These are phyloP conservation scores for Bufo gargarizans DNA, from an alignment of 2,113 vertebrate species.

Conservation along the genomic window DNA sequence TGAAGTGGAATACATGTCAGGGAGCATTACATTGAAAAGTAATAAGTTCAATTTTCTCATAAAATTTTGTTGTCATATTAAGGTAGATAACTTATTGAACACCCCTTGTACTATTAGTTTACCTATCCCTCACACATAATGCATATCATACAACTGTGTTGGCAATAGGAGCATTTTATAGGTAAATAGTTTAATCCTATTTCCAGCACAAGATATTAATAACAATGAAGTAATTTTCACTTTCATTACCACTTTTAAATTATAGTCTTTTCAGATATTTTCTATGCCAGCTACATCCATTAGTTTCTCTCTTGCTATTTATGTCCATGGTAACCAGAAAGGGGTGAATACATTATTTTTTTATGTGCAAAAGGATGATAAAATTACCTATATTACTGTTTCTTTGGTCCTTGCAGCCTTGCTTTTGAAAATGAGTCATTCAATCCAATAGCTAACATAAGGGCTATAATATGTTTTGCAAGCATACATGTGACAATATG, in stretches of 20 bases:
- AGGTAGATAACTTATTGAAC: no score
- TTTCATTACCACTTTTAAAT: constrained; percentile 32
- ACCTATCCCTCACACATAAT: neutral
- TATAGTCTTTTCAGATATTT: constrained; percentile 40
- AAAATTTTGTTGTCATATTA: no score
- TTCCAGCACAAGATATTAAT: constrained; percentile 26
- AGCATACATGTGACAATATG: neutral
- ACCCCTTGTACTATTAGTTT: neutral
- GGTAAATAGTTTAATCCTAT: constrained; percentile 7
- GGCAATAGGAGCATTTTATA: neutral
- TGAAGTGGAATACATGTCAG: no score
- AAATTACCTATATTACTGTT: constrained; percentile 49
- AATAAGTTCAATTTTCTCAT: no score
- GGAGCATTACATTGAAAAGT: no score
- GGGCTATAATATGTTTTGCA: constrained; percentile 12
- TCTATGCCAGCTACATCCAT: constrained; percentile 47
- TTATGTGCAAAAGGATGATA: constrained; percentile 20
- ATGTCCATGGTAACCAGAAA: constrained; percentile 44
- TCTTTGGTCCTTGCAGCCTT: constrained; percentile 40
- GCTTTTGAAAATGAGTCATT: constrained; percentile 43
- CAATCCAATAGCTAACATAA: constrained; percentile 11
- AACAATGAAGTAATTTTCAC: constrained; percentile 34
- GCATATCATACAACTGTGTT: neutral
- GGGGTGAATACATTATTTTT: constrained; percentile 44
- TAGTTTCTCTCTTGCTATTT: constrained; percentile 48